Evolutionary conservation across 1,140 invertebrate species (phyloP).

Genomic region (Teleogryllus occipitalis): DNA sequence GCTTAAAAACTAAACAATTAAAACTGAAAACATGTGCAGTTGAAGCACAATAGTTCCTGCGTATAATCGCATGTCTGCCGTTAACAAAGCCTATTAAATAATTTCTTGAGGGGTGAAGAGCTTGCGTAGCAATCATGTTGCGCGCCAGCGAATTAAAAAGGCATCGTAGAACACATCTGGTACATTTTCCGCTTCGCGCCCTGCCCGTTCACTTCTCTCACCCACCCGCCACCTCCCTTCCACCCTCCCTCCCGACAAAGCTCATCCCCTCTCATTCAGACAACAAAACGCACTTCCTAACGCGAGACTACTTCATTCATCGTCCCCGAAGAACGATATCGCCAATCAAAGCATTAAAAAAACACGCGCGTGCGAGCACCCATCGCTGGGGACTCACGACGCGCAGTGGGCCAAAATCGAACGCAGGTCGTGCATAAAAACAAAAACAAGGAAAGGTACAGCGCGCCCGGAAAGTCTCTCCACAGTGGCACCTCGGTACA

Average conservation of each 20-base stretch:
- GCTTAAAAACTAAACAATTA: too few relatives aligned
- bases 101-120: too few relatives aligned
- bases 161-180: neutral
- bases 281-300: neutral
- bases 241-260: neutral
- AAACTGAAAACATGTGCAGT: too few relatives aligned
- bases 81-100: too few relatives aligned
- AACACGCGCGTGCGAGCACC: neutral
- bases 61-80: too few relatives aligned
- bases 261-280: neutral
- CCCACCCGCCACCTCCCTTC: too few relatives aligned
- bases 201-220: too few relatives aligned
- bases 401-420: neutral
- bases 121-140: neutral
- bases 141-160: neutral
- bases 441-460: too few relatives aligned
- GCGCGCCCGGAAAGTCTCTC: too few relatives aligned
- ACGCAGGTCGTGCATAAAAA: too few relatives aligned
- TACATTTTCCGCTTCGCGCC: neutral
- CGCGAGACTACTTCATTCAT: neutral
- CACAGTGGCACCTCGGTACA: too few relatives aligned
- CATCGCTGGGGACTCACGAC: neutral
- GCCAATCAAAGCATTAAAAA: slow-evolving; percentile 5
- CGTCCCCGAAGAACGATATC: neutral
- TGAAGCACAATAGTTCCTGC: too few relatives aligned